A percentile compares a stretch with the other conserved stretches of the same genome.
phyloP scores from a whole-genome alignment of 2,888 invertebrate species.

The Diadromus collaris region DNA sequence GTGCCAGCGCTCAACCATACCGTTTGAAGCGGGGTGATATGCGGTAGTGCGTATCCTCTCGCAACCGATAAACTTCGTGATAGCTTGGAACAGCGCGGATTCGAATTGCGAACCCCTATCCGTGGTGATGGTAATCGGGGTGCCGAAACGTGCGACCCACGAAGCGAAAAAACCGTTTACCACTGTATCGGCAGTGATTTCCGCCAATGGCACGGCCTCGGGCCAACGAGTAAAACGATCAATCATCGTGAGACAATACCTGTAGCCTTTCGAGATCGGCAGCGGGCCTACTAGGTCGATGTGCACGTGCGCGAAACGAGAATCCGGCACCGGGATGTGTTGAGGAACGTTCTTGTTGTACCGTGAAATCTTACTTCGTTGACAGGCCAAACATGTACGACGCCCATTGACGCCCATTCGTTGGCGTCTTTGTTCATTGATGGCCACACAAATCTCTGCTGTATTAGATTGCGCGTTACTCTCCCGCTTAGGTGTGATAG shows the following conservation, averaged over 20 bases:
- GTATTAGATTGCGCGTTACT: slow-evolving; percentile 23
- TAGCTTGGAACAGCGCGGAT: slow-evolving; percentile 63
- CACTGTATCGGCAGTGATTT: slow-evolving; percentile 26
- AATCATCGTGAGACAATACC: background rate
- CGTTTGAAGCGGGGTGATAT: slow-evolving; percentile 76
- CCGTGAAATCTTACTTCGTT: slow-evolving; percentile 22
- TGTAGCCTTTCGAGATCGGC: background rate
- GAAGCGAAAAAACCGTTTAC: slow-evolving; percentile 11
- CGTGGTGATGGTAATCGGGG: slow-evolving; percentile 27
- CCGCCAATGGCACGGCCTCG: slow-evolving; percentile 23
- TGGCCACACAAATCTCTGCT: slow-evolving; percentile 42
- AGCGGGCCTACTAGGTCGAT: background rate
- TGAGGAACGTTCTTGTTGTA: slow-evolving; percentile 26
- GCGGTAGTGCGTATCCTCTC: slow-evolving; percentile 67
- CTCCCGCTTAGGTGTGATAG: slow-evolving; percentile 1
- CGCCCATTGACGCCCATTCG: too few species aligned
- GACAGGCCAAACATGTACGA: slow-evolving; percentile 30
- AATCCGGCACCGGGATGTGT: slow-evolving; percentile 27
- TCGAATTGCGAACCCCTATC: slow-evolving; percentile 47
- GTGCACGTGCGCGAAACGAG: slow-evolving; percentile 23
- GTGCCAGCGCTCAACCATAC: slow-evolving; percentile 78
- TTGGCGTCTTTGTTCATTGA: slow-evolving; percentile 28
- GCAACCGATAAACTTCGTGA: slow-evolving; percentile 63
- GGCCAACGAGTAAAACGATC: slow-evolving; percentile 19
- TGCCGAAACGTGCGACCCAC: slow-evolving; percentile 20